A percentile compares a stretch with the other conserved stretches of the same genome.
Evolutionary conservation across 2,888 invertebrate species (phyloP).

Genomic region (Eumerus sabulonum): DNA sequence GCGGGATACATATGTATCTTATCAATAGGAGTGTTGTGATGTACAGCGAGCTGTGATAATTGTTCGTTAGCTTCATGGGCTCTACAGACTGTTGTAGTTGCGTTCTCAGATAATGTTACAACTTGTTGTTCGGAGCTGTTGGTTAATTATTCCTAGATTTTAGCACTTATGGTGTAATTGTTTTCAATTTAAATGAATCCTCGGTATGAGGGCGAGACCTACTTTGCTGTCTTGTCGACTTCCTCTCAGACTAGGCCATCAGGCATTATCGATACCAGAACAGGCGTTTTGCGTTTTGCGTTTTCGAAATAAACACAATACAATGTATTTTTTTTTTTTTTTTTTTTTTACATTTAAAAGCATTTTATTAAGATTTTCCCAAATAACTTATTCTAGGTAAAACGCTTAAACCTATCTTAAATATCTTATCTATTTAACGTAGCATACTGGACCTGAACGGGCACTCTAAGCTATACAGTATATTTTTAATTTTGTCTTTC

Average conservation of each 20-base stretch:
- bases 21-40: slow-evolving; percentile 40
- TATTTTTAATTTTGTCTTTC: too few relatives aligned
- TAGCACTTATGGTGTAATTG: slow-evolving; percentile 33
- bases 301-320: too few relatives aligned
- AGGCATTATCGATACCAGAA: too few relatives aligned
- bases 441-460: too few relatives aligned
- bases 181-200: slow-evolving; percentile 36
- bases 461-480: too few relatives aligned
- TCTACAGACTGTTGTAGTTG: slow-evolving; percentile 7
- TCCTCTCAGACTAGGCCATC: not conserved
- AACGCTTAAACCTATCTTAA: too few relatives aligned
- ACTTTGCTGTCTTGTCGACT: not conserved
- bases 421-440: too few relatives aligned
- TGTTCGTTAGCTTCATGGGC: not conserved
- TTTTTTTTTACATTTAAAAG: too few relatives aligned
- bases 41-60: slow-evolving; percentile 32
- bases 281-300: too few relatives aligned
- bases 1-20: slow-evolving; percentile 7
- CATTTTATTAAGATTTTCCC: too few relatives aligned
- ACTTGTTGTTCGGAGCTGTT: slow-evolving; percentile 39
- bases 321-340: too few relatives aligned
- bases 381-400: too few relatives aligned
- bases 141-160: slow-evolving; percentile 44
- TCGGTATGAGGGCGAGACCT: slow-evolving; percentile 8
- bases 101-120: slow-evolving; percentile 30